Conservation (phyloP, 1,140 invertebrate species). For the Trichonephila clavata region DNA sequence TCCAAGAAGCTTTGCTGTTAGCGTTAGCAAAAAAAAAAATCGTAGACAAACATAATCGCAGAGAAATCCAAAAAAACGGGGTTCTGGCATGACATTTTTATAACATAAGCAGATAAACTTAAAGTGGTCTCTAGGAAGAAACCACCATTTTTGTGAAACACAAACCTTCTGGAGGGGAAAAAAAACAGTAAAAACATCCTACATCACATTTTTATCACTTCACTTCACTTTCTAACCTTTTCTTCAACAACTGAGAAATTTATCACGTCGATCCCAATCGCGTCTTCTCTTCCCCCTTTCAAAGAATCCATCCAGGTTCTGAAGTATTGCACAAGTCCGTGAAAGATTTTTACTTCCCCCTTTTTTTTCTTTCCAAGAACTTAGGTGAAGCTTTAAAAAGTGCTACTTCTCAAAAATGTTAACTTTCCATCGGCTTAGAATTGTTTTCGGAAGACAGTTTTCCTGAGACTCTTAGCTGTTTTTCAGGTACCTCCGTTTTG, state of each 20-base stretch:
- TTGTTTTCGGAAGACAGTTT: constrained; percentile 23
- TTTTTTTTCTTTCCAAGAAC: neutral
- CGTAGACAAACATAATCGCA: constrained; percentile 51
- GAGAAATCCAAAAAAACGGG: constrained; percentile 66
- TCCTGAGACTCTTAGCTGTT: neutral
- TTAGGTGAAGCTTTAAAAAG: neutral
- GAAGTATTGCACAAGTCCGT: constrained; percentile 9
- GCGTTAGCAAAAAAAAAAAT: neutral
- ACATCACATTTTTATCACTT: constrained; percentile 55
- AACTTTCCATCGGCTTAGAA: neutral
- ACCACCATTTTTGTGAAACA: constrained; percentile 69
- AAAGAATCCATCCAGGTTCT: constrained; percentile 5
- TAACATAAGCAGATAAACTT: constrained; percentile 76
- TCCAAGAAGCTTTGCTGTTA: constrained; percentile 29
- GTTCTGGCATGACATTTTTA: constrained; percentile 67
- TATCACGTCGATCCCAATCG: constrained; percentile 71
- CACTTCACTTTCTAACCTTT: constrained; percentile 67
- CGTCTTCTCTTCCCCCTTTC: neutral
- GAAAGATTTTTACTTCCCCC: neutral
- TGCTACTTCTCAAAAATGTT: constrained; percentile 23
- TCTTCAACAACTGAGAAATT: constrained; percentile 74
- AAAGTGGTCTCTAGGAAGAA: constrained; percentile 71
- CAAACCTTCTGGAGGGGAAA: constrained; percentile 44
- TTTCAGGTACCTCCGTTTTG: neutral
- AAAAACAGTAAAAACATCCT: constrained; percentile 37